Conservation (phyloP, 2,888 invertebrate species). For the Troilus luridus region DNA sequence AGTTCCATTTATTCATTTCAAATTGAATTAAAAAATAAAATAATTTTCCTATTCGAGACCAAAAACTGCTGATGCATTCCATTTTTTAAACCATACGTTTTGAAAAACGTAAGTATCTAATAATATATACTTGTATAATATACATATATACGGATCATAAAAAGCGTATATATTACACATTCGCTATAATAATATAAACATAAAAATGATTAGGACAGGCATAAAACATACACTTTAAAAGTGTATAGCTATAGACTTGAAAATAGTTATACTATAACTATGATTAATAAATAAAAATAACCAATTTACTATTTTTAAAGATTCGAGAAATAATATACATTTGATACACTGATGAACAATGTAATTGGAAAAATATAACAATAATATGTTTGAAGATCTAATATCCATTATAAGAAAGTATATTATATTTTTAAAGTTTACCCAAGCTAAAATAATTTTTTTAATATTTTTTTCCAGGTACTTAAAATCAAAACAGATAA, state of each 20-base stretch:
- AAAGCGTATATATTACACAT: background rate
- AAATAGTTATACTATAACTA: background rate
- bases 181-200: background rate
- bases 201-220: background rate
- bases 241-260: background rate
- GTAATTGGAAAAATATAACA: too few relatives aligned
- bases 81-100: background rate
- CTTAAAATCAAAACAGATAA: too few relatives aligned
- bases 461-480: too few relatives aligned
- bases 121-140: background rate
- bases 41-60: conserved; percentile 56
- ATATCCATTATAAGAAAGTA: too few relatives aligned
- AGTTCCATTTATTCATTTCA: background rate
- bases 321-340: too few relatives aligned
- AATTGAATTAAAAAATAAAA: background rate
- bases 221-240: background rate
- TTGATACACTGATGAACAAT: too few relatives aligned
- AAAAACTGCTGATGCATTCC: background rate
- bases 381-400: too few relatives aligned
- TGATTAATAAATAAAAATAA: too few relatives aligned
- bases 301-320: too few relatives aligned
- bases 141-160: background rate
- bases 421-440: too few relatives aligned
- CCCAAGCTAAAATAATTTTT: too few relatives aligned
- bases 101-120: background rate